Percentiles rank a stretch among this genome's conserved stretches.
Evolutionary conservation across 2,888 invertebrate genomes (phyloP).

Genomic region (Drosophila barbarae): DNA sequence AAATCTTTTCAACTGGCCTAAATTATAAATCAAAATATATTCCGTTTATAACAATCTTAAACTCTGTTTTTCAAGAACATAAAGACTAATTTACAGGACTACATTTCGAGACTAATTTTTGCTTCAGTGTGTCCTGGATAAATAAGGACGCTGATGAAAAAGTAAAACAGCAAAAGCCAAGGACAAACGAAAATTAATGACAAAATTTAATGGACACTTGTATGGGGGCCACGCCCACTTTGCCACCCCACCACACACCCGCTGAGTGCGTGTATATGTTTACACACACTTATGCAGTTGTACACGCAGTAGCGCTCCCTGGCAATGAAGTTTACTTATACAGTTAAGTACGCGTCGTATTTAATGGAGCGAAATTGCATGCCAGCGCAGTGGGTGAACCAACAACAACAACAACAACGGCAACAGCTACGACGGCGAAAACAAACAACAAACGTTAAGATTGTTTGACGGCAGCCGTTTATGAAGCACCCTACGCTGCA

Average conservation of each 20-base stretch:
- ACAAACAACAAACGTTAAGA: slow-evolving; percentile 48
- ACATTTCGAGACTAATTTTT: slow-evolving; percentile 1
- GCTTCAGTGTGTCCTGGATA: slow-evolving; percentile 14
- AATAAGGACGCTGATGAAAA: slow-evolving; percentile 40
- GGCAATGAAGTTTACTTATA: slow-evolving; percentile 45
- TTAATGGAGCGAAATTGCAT: slow-evolving; percentile 53
- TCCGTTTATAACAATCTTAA: neutral
- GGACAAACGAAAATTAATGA: slow-evolving; percentile 53
- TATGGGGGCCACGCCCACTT: slow-evolving; percentile 35
- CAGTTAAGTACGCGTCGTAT: slow-evolving; percentile 52
- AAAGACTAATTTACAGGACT: neutral
- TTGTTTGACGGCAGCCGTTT: slow-evolving; percentile 50
- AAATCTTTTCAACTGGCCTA: neutral
- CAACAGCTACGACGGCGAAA: slow-evolving; percentile 21
- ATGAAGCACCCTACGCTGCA: slow-evolving; percentile 48
- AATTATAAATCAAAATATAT: neutral
- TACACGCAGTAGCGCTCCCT: slow-evolving; percentile 31
- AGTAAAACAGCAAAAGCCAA: slow-evolving; percentile 31
- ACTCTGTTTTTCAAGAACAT: neutral
- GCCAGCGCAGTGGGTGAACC: slow-evolving; percentile 24
- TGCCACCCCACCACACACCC: slow-evolving; percentile 29
- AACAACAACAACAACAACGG: neutral
- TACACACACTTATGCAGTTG: slow-evolving; percentile 62
- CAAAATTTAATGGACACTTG: slow-evolving; percentile 70
- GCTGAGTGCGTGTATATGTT: slow-evolving; percentile 48